Conservation (phyloP, 2,888 invertebrate genomes). For the Drosophila borborema region DNA sequence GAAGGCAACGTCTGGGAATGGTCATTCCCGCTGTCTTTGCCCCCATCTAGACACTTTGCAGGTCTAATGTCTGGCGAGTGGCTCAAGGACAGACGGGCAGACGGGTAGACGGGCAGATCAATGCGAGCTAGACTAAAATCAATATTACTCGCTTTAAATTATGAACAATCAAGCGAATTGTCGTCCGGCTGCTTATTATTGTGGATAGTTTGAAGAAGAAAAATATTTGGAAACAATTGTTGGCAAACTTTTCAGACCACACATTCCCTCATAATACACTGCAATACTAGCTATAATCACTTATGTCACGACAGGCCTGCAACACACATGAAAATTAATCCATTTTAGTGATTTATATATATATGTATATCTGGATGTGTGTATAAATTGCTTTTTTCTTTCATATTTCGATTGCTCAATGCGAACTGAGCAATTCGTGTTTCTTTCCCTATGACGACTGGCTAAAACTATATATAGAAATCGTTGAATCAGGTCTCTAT, state of each 20-base stretch:
- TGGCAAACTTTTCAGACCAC: constrained; percentile 11
- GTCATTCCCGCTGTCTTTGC: neutral
- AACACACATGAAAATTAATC: neutral
- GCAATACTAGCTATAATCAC: constrained; percentile 20
- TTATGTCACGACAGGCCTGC: constrained; percentile 10
- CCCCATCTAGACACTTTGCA: constrained; percentile 15
- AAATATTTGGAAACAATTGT: constrained; percentile 19
- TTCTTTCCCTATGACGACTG: neutral
- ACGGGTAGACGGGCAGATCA: neutral
- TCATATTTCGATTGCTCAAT: neutral
- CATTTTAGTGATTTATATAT: neutral
- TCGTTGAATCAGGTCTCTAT: neutral
- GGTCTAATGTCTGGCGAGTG: constrained; percentile 7
- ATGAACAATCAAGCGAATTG: constrained; percentile 45
- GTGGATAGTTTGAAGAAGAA: constrained; percentile 3
- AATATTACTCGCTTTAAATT: constrained; percentile 50
- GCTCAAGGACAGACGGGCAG: neutral
- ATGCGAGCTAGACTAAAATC: constrained; percentile 32
- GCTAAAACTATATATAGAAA: neutral
- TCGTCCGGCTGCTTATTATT: constrained; percentile 12
- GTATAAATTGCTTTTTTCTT: neutral
- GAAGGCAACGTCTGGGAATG: constrained; percentile 14
- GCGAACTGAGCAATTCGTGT: neutral
- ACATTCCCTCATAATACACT: neutral
- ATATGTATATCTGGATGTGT: neutral